A percentile compares a stretch with the other conserved stretches of the same genome.
These are phyloP conservation scores for Pangasianodon gigas DNA, from an alignment of 2,113 vertebrate genomes.

Conservation along the genomic window DNA sequence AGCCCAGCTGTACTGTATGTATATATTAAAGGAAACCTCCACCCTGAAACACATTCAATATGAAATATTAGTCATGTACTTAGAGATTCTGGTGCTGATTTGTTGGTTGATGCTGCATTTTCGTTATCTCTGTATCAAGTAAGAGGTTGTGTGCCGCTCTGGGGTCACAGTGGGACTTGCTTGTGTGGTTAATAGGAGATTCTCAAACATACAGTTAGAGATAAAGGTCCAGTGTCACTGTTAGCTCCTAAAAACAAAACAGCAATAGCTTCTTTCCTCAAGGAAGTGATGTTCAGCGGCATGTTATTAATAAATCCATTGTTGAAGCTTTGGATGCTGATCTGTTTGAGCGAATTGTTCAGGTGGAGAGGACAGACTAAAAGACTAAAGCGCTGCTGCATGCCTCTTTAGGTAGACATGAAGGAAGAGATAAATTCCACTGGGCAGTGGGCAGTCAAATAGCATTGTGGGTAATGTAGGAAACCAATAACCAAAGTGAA, in stretches of 20 bases:
- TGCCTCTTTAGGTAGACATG: neutral
- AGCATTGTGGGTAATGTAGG: neutral
- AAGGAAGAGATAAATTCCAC: neutral
- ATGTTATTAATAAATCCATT: neutral
- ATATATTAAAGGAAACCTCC: neutral
- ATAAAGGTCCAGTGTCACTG: neutral
- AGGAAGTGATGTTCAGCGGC: neutral
- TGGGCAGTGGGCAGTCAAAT: neutral
- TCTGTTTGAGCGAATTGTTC: neutral
- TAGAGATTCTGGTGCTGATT: neutral
- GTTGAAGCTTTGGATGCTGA: neutral
- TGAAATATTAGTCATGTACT: neutral
- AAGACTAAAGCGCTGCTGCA: neutral
- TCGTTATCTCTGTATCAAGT: neutral
- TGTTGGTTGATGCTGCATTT: neutral
- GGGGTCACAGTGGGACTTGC: neutral
- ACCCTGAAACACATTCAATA: neutral
- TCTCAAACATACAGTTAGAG: neutral
- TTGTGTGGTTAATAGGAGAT: neutral
- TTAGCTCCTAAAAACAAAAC: neutral
- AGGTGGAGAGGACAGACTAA: neutral
- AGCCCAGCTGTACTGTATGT: neutral
- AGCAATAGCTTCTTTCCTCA: neutral
- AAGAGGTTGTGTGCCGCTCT: neutral
- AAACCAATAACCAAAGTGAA: neutral